These are phyloP conservation scores for Calephelis virginiensis DNA, from an alignment of 1,140 invertebrate species.

Conservation along the genomic window DNA sequence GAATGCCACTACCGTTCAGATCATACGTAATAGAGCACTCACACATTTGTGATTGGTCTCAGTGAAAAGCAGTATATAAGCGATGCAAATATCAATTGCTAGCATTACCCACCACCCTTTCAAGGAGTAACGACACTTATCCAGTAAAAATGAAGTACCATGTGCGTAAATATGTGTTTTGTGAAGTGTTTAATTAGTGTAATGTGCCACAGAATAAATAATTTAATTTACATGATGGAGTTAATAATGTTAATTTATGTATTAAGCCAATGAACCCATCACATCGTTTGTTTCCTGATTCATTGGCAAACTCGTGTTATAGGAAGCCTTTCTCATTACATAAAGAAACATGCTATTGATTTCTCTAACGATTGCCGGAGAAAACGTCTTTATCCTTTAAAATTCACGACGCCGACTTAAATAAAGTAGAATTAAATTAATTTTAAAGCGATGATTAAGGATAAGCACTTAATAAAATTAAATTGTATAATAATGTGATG, in stretches of 20 bases:
- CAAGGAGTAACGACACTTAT: constrained; percentile 45
- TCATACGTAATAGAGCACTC: constrained; percentile 66
- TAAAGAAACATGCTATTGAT: constrained; percentile 32
- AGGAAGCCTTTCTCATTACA: constrained; percentile 59
- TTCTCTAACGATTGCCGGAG: neutral
- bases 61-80: constrained; percentile 74
- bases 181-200: constrained; percentile 36
- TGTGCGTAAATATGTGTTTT: constrained; percentile 57
- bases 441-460: no score
- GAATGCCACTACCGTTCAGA: constrained; percentile 53
- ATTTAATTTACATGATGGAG: constrained; percentile 21
- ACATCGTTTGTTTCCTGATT: constrained; percentile 44
- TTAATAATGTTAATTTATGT: constrained; percentile 37
- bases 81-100: constrained; percentile 69
- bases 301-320: constrained; percentile 35
- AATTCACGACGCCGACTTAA: neutral
- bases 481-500: neutral
- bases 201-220: neutral
- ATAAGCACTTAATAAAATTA: neutral
- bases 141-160: constrained; percentile 61
- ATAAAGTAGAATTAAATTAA: no score
- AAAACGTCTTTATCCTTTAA: neutral
- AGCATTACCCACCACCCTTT: constrained; percentile 66
- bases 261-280: constrained; percentile 42
- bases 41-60: constrained; percentile 44